A percentile compares a stretch with the other conserved stretches of the same genome.
phyloP scores from a whole-genome alignment of 2,797 vertebrate species.

The Staurois parvus region DNA sequence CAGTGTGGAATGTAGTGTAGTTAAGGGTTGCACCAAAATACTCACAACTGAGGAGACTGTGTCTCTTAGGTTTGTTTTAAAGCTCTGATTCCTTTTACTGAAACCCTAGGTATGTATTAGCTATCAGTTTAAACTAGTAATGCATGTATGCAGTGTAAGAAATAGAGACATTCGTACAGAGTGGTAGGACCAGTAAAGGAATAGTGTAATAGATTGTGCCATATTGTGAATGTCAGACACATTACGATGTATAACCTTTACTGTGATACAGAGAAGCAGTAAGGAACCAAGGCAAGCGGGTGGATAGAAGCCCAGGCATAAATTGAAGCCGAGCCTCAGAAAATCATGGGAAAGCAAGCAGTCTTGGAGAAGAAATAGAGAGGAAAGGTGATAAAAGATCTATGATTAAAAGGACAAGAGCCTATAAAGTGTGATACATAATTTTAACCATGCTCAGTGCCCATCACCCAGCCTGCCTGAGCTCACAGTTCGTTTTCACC shows the following conservation, averaged over 20 bases:
- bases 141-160: not conserved
- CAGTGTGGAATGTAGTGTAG: not conserved
- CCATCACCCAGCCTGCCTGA: not conserved
- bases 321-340: constrained; percentile 31
- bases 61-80: not conserved
- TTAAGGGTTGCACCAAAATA: not conserved
- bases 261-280: constrained; percentile 1
- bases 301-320: not conserved
- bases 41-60: not conserved
- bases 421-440: constrained; percentile 30
- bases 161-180: constrained; percentile 35
- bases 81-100: not conserved
- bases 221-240: constrained; percentile 58
- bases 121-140: not conserved
- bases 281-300: not conserved
- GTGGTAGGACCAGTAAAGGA: not conserved
- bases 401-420: constrained; percentile 30
- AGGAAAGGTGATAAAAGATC: not conserved
- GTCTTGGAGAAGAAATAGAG: not conserved
- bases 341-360: constrained; percentile 15
- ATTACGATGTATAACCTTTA: constrained; percentile 54
- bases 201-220: constrained; percentile 31
- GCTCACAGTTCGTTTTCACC: constrained; percentile 41
- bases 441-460: constrained; percentile 6
- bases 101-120: not conserved